These are phyloP conservation scores for Hoplodrina blanda DNA, from an alignment of 2,888 invertebrate species.

Conservation along the genomic window DNA sequence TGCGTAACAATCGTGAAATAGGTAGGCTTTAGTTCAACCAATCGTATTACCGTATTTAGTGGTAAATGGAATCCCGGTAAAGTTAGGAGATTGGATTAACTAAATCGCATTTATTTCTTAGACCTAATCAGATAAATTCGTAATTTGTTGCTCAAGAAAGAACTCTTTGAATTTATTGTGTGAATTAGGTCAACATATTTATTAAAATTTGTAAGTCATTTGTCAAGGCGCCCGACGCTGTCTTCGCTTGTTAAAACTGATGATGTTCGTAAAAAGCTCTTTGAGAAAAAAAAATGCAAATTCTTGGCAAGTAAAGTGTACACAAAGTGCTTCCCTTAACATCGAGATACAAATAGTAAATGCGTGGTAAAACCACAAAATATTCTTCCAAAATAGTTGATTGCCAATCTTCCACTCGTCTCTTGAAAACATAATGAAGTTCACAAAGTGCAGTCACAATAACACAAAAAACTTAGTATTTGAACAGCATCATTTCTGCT, in stretches of 20 bases:
- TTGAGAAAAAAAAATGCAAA: slow-evolving; percentile 53
- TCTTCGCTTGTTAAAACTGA: slow-evolving; percentile 71
- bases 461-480: background rate
- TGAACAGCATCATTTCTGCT: background rate
- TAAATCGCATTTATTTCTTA: slow-evolving; percentile 12
- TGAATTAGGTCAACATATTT: slow-evolving; percentile 12
- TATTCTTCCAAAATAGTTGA: slow-evolving; percentile 8
- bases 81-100: slow-evolving; percentile 15
- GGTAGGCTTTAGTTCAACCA: slow-evolving; percentile 1
- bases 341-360: slow-evolving; percentile 15
- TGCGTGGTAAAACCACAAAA: slow-evolving; percentile 5
- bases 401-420: background rate
- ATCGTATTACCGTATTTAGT: slow-evolving; percentile 1
- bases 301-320: slow-evolving; percentile 75
- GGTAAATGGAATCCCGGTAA: background rate
- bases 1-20: background rate
- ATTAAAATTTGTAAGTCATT: slow-evolving; percentile 66
- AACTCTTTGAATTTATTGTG: too few relatives aligned
- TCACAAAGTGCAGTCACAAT: background rate
- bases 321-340: slow-evolving; percentile 28
- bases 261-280: slow-evolving; percentile 67
- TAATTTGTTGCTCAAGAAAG: background rate
- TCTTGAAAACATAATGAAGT: background rate
- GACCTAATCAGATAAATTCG: slow-evolving; percentile 10
- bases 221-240: slow-evolving; percentile 71